Percentiles rank a stretch among this genome's conserved stretches.
phyloP scores from a whole-genome alignment of 2,797 vertebrate species.

The Esox lucius region DNA sequence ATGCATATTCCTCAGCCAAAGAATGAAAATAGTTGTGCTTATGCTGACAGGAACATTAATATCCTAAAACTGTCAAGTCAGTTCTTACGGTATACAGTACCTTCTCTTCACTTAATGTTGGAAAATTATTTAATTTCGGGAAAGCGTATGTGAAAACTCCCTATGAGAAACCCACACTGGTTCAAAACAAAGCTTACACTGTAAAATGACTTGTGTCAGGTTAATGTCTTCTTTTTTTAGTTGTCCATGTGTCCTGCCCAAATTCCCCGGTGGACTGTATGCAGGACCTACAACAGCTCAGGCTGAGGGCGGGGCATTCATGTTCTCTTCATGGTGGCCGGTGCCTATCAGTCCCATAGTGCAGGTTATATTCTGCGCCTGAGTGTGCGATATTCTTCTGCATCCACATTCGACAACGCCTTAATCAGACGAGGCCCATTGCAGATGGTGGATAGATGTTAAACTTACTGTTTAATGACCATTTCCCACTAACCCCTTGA shows the following conservation, averaged over 20 bases:
- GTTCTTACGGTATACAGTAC: background rate
- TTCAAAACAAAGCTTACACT: background rate
- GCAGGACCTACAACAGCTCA: slow-evolving; percentile 38
- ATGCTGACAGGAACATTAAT: background rate
- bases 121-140: background rate
- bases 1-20: background rate
- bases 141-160: background rate
- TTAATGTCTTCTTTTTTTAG: slow-evolving; percentile 10
- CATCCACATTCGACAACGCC: background rate
- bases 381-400: background rate
- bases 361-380: background rate
- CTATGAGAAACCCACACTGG: background rate
- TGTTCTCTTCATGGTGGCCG: background rate
- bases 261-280: slow-evolving; percentile 34
- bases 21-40: background rate
- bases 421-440: background rate
- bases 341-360: background rate
- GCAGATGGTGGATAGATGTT: background rate
- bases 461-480: background rate
- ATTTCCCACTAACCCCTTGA: background rate
- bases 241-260: slow-evolving; percentile 17
- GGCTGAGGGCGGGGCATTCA: slow-evolving; percentile 3
- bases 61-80: background rate
- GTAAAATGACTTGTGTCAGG: slow-evolving; percentile 4
- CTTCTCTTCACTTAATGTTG: background rate